These are phyloP conservation scores for Rhagologus leucostigma DNA, from an alignment of 2,113 vertebrate species.

Conservation along the genomic window DNA sequence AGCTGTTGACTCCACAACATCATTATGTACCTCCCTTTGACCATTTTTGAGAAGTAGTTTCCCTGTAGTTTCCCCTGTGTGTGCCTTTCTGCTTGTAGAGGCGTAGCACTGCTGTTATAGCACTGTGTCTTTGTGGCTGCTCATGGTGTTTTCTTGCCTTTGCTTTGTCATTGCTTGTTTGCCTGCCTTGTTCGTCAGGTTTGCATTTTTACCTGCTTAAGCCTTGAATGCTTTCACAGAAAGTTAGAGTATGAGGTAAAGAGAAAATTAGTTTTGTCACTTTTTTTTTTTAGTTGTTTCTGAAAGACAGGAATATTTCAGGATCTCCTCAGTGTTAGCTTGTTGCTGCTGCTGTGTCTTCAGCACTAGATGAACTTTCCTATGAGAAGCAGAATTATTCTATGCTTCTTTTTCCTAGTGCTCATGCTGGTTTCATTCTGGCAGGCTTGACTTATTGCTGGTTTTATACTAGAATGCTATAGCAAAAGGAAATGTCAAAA, in stretches of 20 bases:
- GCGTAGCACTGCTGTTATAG: not conserved
- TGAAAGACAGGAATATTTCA: not conserved
- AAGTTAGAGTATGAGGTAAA: not conserved
- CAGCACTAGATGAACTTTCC: not conserved
- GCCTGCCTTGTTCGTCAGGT: not conserved
- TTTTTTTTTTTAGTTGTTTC: not conserved
- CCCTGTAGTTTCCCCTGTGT: not conserved
- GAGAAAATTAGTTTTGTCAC: not conserved
- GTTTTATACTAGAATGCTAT: not conserved
- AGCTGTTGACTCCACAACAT: not conserved
- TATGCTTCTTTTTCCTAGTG: not conserved
- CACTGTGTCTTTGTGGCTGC: not conserved
- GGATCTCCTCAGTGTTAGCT: not conserved
- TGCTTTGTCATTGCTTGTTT: not conserved
- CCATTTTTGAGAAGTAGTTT: not conserved
- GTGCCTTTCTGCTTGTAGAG: not conserved
- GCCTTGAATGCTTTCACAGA: not conserved
- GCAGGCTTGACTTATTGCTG: constrained; percentile 65
- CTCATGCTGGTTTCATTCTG: constrained; percentile 45
- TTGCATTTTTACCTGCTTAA: not conserved
- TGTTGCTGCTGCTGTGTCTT: not conserved
- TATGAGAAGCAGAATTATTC: not conserved
- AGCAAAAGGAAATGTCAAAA: not conserved
- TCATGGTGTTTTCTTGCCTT: not conserved
- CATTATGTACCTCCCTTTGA: not conserved